A percentile compares a stretch with the other conserved stretches of the same genome.
Conservation (phyloP, 2,113 vertebrate genomes). For the Psephotus haematonotus region DNA sequence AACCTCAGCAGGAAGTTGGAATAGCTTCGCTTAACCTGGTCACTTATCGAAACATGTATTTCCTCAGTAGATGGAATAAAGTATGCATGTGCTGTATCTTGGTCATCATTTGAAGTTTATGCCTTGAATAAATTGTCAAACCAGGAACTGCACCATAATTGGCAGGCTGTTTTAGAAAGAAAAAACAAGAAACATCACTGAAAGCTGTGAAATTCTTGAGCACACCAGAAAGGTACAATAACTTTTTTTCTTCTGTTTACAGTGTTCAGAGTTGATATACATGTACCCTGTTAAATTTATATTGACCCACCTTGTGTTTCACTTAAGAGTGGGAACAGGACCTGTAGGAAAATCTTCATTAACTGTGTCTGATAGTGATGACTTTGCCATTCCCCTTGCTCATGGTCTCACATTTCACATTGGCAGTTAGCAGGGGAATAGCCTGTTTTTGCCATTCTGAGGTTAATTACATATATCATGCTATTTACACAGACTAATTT, state of each 20-base stretch:
- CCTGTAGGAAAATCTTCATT: background rate
- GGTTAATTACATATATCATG: background rate
- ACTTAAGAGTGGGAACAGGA: background rate
- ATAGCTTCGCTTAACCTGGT: background rate
- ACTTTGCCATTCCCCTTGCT: background rate
- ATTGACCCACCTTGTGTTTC: fast-evolving
- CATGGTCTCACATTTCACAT: background rate
- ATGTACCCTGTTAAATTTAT: background rate
- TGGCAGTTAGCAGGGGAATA: background rate
- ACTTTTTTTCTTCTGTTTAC: background rate
- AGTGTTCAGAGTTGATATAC: background rate
- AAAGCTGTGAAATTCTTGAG: background rate
- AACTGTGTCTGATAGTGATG: background rate
- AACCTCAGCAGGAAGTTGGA: background rate
- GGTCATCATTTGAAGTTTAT: background rate
- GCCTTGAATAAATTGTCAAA: background rate
- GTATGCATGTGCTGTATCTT: background rate
- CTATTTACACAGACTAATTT: background rate
- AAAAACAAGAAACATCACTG: background rate
- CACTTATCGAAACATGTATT: background rate
- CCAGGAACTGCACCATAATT: background rate
- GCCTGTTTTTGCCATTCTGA: background rate
- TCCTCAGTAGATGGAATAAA: background rate
- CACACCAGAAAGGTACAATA: background rate
- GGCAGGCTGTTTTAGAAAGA: background rate